Evolutionary conservation across 2,888 invertebrate genomes (phyloP).

Genomic region (Yponomeuta sedellus): DNA sequence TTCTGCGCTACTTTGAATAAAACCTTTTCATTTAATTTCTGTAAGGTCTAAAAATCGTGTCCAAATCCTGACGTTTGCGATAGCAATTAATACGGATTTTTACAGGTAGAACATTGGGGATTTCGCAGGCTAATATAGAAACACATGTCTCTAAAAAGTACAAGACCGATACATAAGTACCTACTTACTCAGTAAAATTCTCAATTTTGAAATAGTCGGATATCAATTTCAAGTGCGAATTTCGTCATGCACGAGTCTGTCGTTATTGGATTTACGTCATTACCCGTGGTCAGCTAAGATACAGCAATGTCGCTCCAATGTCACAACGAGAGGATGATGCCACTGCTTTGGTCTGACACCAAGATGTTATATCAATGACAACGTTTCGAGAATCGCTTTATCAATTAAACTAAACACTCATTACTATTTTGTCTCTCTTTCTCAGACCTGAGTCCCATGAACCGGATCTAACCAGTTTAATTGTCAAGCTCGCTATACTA

Average conservation of each 20-base stretch:
- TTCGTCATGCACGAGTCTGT: conserved; percentile 7
- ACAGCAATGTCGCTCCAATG: conserved; percentile 45
- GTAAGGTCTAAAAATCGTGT: too few relatives aligned
- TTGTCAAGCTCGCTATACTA: too few relatives aligned
- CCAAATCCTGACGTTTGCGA: too few relatives aligned
- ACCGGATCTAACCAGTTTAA: too few relatives aligned
- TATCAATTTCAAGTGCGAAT: neutral
- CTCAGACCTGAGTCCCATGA: neutral
- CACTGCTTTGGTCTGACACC: neutral
- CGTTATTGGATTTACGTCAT: neutral
- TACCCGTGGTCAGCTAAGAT: conserved; percentile 1
- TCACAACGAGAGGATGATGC: conserved; percentile 20
- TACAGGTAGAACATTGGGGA: too few relatives aligned
- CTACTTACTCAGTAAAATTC: neutral
- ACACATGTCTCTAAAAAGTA: too few relatives aligned
- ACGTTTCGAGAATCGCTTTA: neutral
- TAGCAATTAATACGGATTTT: too few relatives aligned
- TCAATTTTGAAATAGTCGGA: neutral
- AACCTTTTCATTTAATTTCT: too few relatives aligned
- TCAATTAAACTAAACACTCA: neutral
- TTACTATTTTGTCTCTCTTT: neutral
- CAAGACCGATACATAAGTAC: neutral
- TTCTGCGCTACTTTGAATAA: too few relatives aligned
- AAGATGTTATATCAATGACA: neutral
- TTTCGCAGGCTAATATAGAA: too few relatives aligned